These are phyloP conservation scores for Aricia artaxerxes DNA, from an alignment of 2,888 invertebrate species.

Conservation along the genomic window DNA sequence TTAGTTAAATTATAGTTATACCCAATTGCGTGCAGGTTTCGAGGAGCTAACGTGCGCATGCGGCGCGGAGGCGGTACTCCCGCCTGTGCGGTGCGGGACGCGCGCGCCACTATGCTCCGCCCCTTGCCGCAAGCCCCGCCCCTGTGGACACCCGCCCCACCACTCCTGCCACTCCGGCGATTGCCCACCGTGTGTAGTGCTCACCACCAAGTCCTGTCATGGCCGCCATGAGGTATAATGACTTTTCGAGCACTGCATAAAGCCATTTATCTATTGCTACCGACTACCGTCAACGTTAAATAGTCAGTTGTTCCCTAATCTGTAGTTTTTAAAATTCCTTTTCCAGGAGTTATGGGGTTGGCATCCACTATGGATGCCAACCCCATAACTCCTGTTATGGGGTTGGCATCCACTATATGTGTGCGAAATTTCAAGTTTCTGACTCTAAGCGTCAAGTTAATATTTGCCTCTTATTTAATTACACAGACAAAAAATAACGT, in stretches of 20 bases:
- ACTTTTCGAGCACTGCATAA: background rate
- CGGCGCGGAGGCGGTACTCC: constrained; percentile 90
- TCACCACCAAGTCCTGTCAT: constrained; percentile 92
- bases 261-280: too few relatives aligned
- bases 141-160: constrained; percentile 90
- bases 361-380: too few relatives aligned
- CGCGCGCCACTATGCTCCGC: constrained; percentile 89
- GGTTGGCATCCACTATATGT: too few relatives aligned
- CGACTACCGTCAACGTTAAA: too few relatives aligned
- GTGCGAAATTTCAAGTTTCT: too few relatives aligned
- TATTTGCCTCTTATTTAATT: too few relatives aligned
- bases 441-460: too few relatives aligned
- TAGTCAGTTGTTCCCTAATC: too few relatives aligned
- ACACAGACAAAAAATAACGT: too few relatives aligned
- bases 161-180: constrained; percentile 91
- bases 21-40: constrained; percentile 77
- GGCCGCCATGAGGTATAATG: constrained; percentile 85
- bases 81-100: constrained; percentile 96
- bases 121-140: constrained; percentile 87
- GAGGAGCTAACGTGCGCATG: constrained; percentile 96
- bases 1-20: background rate
- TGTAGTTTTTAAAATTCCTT: too few relatives aligned
- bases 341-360: too few relatives aligned
- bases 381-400: too few relatives aligned
- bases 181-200: constrained; percentile 84